These are phyloP conservation scores for Ophion slaviceki DNA, from an alignment of 2,888 invertebrate genomes.

Conservation along the genomic window DNA sequence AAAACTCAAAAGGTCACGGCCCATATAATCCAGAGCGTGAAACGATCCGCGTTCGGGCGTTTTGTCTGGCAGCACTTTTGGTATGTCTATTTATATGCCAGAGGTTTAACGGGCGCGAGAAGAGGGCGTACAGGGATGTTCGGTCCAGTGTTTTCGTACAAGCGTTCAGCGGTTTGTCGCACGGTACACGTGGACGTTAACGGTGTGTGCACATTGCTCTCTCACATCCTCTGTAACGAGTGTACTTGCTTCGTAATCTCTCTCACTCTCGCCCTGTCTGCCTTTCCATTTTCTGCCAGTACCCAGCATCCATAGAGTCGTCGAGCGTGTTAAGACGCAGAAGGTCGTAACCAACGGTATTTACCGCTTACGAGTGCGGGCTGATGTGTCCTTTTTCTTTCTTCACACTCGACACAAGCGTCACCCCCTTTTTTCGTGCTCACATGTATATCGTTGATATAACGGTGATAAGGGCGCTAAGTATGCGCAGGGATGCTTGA, in stretches of 20 bases:
- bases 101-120: slow-evolving; percentile 41
- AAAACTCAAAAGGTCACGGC: slow-evolving; percentile 5
- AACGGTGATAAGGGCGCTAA: background rate
- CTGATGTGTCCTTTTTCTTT: background rate
- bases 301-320: slow-evolving; percentile 17
- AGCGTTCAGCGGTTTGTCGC: slow-evolving; percentile 69
- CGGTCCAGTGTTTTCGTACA: slow-evolving; percentile 69
- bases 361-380: background rate
- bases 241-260: slow-evolving; percentile 46
- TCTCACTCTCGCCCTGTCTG: background rate
- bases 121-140: slow-evolving; percentile 25
- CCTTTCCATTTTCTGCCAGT: slow-evolving; percentile 18
- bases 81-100: background rate
- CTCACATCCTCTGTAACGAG: slow-evolving; percentile 56
- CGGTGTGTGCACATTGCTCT: slow-evolving; percentile 44
- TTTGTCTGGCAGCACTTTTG: slow-evolving; percentile 1
- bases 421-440: background rate
- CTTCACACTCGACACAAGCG: background rate
- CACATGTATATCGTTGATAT: background rate
- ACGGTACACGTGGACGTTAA: slow-evolving; percentile 63
- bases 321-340: background rate
- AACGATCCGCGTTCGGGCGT: slow-evolving; percentile 17
- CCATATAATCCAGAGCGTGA: background rate
- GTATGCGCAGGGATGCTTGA: too few species aligned
- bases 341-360: slow-evolving; percentile 23